These are phyloP conservation scores for Meloidogyne hapla DNA, from an alignment of 1,140 invertebrate species.

Conservation along the genomic window DNA sequence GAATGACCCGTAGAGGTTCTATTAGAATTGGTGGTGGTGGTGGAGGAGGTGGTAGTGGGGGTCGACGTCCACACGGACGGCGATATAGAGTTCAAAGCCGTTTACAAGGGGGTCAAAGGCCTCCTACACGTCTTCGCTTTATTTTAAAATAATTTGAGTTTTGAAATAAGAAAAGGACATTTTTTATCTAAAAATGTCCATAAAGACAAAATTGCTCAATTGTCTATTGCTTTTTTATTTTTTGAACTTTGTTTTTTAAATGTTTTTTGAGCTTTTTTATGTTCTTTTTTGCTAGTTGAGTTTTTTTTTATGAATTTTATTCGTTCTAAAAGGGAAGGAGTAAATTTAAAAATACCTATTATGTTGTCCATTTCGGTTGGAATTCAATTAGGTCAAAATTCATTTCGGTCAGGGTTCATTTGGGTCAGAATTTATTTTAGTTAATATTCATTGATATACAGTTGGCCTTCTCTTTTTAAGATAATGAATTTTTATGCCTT, in stretches of 20 bases:
- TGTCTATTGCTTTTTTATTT: neutral
- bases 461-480: neutral
- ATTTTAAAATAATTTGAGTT: constrained; percentile 28
- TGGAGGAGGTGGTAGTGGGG: neutral
- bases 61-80: constrained; percentile 41
- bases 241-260: neutral
- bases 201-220: neutral
- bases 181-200: neutral
- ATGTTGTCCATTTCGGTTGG: too few relatives aligned
- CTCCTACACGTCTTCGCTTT: neutral
- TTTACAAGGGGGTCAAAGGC: constrained; percentile 34
- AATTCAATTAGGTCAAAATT: too few relatives aligned
- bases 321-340: too few relatives aligned
- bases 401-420: too few relatives aligned
- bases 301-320: too few relatives aligned
- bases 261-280: neutral
- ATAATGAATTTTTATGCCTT: neutral
- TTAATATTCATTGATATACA: too few relatives aligned
- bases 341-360: too few relatives aligned
- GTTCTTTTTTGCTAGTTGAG: too few relatives aligned
- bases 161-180: neutral
- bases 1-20: neutral
- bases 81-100: constrained; percentile 61
- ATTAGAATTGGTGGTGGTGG: neutral
- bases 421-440: too few relatives aligned